phyloP scores from a whole-genome alignment of 2,888 invertebrate species.

The Xestia ashworthii region DNA sequence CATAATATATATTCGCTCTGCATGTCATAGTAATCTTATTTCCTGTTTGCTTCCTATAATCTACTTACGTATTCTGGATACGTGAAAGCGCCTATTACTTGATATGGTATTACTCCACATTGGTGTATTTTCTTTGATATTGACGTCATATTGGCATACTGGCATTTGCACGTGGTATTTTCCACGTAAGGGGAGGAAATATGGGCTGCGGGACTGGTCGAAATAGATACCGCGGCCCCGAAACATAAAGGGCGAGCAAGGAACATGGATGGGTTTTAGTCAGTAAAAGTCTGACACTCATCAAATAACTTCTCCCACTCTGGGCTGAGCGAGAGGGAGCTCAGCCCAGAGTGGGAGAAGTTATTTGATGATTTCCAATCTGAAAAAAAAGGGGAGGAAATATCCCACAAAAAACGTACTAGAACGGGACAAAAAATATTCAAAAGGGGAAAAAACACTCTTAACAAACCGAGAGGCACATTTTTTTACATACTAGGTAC shows the following conservation, averaged over 20 bases:
- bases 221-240: too few species aligned
- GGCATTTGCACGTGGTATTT: neutral
- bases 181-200: neutral
- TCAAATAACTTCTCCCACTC: too few species aligned
- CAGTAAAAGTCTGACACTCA: too few species aligned
- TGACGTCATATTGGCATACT: slow-evolving; percentile 19
- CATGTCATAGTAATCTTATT: slow-evolving; percentile 41
- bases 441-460: neutral
- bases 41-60: slow-evolving; percentile 39
- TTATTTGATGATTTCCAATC: too few species aligned
- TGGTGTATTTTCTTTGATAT: slow-evolving; percentile 12
- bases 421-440: neutral
- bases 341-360: too few species aligned
- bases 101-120: slow-evolving; percentile 7
- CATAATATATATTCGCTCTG: slow-evolving; percentile 25
- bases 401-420: neutral
- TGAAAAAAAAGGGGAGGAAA: too few species aligned
- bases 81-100: slow-evolving; percentile 12
- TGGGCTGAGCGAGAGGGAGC: too few species aligned
- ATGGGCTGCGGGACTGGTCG: too few species aligned
- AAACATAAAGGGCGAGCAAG: too few species aligned
- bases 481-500: neutral
- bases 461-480: neutral
- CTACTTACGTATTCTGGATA: slow-evolving; percentile 18
- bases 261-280: too few species aligned